Conservation (phyloP, 2,113 vertebrate species). For the Limnothrissa miodon region DNA sequence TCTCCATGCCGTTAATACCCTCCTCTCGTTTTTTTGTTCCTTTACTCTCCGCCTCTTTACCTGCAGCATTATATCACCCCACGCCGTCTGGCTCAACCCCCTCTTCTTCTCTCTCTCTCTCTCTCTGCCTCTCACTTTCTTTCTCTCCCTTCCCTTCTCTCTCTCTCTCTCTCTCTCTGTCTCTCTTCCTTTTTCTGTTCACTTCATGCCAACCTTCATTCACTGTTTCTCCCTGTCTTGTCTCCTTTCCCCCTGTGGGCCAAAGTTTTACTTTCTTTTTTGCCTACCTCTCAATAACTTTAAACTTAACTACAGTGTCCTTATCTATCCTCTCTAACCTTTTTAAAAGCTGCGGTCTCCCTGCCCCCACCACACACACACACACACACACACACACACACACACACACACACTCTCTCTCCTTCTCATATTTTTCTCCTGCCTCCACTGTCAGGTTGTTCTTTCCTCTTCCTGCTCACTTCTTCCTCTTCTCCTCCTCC, state of each 20-base stretch:
- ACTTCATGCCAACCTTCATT: not conserved
- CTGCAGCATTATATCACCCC: constrained; percentile 12
- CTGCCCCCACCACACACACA: not conserved
- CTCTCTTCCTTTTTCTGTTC: too few species aligned
- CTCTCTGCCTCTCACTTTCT: not conserved
- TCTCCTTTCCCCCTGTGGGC: not conserved
- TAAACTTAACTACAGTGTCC: not conserved
- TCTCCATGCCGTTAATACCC: not conserved
- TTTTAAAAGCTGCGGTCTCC: not conserved
- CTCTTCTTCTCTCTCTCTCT: not conserved
- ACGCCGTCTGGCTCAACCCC: not conserved
- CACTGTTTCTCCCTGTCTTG: not conserved
- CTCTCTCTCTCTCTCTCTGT: too few species aligned
- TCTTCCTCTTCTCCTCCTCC: constrained; percentile 10
- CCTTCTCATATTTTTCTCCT: not conserved
- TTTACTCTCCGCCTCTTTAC: constrained; percentile 22
- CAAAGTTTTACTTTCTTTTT: constrained; percentile 19
- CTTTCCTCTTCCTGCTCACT: not conserved
- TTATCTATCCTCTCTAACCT: not conserved
- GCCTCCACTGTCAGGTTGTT: not conserved
- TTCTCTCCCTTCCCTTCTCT: not conserved
- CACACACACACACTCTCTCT: not conserved
- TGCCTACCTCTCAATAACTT: constrained; percentile 11
- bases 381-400: not conserved
- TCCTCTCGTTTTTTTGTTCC: constrained; percentile 19